A percentile compares a stretch with the other conserved stretches of the same genome.
Evolutionary conservation across 2,797 vertebrate genomes (phyloP).

Genomic region (Siniperca undulata): DNA sequence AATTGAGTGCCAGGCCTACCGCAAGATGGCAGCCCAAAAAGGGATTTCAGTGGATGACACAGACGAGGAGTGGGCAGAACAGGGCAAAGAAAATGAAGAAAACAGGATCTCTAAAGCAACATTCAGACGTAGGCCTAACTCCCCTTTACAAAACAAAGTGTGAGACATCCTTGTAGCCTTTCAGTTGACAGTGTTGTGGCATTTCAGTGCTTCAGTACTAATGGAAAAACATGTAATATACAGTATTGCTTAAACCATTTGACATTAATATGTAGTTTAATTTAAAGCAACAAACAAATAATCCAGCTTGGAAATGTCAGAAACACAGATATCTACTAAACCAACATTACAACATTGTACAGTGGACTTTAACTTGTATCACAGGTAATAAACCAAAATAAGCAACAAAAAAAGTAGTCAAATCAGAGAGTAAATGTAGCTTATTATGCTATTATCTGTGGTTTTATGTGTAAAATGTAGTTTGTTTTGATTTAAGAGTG

Average conservation of each 20-base stretch:
- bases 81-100: slow-evolving; percentile 76
- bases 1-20: slow-evolving; percentile 82
- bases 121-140: background rate
- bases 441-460: fast-evolving
- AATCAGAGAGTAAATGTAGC: background rate
- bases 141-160: background rate
- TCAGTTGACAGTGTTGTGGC: background rate
- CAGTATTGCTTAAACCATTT: slow-evolving; percentile 7
- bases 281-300: background rate
- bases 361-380: background rate
- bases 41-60: slow-evolving; percentile 85
- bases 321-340: slow-evolving; percentile 6
- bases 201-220: background rate
- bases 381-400: background rate
- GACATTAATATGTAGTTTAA: background rate
- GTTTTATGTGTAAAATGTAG: slow-evolving; percentile 8
- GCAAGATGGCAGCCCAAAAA: slow-evolving; percentile 65
- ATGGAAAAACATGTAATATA: background rate
- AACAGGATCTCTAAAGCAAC: slow-evolving; percentile 36
- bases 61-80: slow-evolving; percentile 90
- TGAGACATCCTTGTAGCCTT: background rate
- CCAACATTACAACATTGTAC: background rate
- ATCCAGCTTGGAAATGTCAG: background rate
- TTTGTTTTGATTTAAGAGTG: background rate
- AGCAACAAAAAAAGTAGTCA: background rate